phyloP scores from a whole-genome alignment of 2,888 invertebrate species.

The Drosophila putrida region DNA sequence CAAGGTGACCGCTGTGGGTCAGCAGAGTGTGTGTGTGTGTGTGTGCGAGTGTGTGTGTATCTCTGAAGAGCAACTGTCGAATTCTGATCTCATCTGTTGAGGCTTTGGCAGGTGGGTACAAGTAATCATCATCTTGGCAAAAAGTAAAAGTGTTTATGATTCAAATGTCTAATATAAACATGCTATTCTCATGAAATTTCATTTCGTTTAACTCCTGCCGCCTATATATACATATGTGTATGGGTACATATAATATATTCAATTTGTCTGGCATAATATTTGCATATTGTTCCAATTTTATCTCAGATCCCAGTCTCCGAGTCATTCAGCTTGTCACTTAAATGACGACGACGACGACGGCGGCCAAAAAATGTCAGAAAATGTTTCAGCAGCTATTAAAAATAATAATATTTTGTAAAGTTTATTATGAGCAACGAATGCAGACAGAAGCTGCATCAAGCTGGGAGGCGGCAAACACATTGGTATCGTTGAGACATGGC shows the following conservation, averaged over 20 bases:
- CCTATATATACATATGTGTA: not conserved
- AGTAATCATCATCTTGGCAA: constrained; percentile 18
- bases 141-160: constrained; percentile 41
- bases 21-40: not conserved
- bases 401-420: constrained; percentile 68
- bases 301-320: constrained; percentile 35
- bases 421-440: constrained; percentile 46
- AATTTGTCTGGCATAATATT: constrained; percentile 31
- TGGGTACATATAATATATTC: constrained; percentile 2
- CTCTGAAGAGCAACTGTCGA: not conserved
- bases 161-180: not conserved
- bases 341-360: constrained; percentile 18
- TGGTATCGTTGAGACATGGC: constrained; percentile 7
- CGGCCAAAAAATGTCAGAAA: constrained; percentile 26
- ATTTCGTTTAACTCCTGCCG: not conserved
- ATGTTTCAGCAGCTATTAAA: constrained; percentile 64
- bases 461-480: constrained; percentile 16
- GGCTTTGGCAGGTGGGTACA: constrained; percentile 6
- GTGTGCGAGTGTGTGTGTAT: not conserved
- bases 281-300: constrained; percentile 73
- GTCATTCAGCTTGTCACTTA: constrained; percentile 33
- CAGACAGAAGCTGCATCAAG: constrained; percentile 2
- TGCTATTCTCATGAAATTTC: constrained; percentile 7
- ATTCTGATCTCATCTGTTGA: constrained; percentile 14
- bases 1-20: constrained; percentile 63